Evolutionary conservation across 2,797 vertebrate genomes (phyloP), one percentile per base, ranked within the genome.

Genomic region (Loris lydekkerianus): DNA sequence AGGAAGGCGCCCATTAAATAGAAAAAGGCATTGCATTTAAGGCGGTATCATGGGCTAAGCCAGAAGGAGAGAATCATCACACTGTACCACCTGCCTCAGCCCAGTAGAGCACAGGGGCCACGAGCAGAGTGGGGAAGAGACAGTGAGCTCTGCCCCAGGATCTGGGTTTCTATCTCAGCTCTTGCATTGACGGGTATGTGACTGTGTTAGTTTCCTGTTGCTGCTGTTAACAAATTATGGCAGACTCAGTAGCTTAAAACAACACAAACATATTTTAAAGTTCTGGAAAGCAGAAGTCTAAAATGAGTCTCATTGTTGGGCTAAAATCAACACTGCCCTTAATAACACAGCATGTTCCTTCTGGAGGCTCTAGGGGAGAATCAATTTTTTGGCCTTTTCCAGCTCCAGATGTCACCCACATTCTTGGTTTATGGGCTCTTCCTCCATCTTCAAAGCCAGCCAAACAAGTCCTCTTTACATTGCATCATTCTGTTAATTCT

Each of bases 251-350:
- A 49, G 46, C 31, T 40, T 90, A 46, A 37, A 84, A 86, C 20
- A 83, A 77, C 43, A 72, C 11, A 73, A 13, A 61, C n/a, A 43
- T 58, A 81, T 23, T 37, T 84, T 84, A 60, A 3, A 75, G n/a
- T 73, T 84, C n/a, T 56, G 13, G 56, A 96, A 1, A 14, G 53
- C 7, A 70, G 11, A 81, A 77, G 63, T 56, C 46, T 53, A 94
- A 65, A 80, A 83, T 9, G 7, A 60, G 34, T 80, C 60, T 93
- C 25, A 10, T 0, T 37, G 27, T 0, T 37, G 27, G 56, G 63
- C 81, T 89, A 60, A 85, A 72, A 73, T 21, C 78, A 86, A 88
- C 34, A 58, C 46, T 60, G 67, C 46, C 21, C 56, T n/a, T 25
- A 40, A 61, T 40, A 61, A 15, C n/a, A 80, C 49, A 56, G 17